These are phyloP conservation scores for Ptilorrhoa leucosticta DNA, from an alignment of 2,113 vertebrate genomes.

Conservation along the genomic window DNA sequence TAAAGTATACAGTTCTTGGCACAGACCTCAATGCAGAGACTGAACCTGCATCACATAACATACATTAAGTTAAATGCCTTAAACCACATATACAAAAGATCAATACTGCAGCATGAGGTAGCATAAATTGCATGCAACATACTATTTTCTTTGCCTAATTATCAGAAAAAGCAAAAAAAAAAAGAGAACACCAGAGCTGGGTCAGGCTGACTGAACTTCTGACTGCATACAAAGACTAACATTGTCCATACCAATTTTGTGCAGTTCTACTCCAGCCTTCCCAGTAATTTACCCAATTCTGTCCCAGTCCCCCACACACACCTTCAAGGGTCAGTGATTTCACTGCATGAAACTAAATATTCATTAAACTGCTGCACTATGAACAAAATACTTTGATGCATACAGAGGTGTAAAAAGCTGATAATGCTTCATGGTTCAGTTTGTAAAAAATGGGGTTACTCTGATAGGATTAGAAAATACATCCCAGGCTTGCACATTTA, in stretches of 20 bases:
- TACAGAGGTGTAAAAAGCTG: not conserved
- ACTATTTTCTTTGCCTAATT: not conserved
- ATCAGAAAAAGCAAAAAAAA: not conserved
- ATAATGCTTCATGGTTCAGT: not conserved
- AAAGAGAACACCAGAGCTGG: not conserved
- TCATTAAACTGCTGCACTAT: not conserved
- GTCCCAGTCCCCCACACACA: not conserved
- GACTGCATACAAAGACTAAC: not conserved
- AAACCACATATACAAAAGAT: not conserved
- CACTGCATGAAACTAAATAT: not conserved
- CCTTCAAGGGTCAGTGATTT: not conserved
- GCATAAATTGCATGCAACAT: not conserved
- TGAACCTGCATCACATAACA: not conserved
- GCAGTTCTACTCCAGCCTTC: not conserved
- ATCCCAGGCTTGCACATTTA: not conserved
- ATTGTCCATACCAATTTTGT: not conserved
- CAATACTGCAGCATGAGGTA: not conserved
- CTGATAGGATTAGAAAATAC: conserved; percentile 50
- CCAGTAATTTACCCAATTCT: not conserved
- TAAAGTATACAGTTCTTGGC: not conserved
- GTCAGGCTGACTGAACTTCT: not conserved
- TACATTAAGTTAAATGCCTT: not conserved
- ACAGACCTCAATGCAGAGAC: not conserved
- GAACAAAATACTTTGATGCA: not conserved
- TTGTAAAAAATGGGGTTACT: not conserved